Base-by-base conservation (phyloP, 30 jellyfish, hydroid and myxozoan genomes). In the Aurelia aurita complex sp. Pacific region DNA sequence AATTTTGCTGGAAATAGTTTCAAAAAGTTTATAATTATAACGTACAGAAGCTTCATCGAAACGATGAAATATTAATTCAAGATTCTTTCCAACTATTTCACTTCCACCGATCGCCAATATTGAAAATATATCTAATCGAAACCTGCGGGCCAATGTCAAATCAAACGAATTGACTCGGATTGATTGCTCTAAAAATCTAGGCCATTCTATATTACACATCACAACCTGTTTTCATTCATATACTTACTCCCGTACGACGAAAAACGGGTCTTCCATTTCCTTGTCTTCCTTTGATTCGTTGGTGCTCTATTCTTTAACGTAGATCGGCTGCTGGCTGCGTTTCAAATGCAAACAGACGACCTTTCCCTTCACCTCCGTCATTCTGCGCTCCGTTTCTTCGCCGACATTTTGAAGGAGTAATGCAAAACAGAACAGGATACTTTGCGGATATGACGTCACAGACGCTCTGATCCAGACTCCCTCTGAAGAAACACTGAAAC, bases 181-280 rank as follows among this genome's bases (percentile, higher is more conserved):
- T 23, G 29, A 23, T 1, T 1, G 57, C 15, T 9, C 57, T 9
- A 3, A 7, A 46, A 46, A 7, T 46, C 15, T 7, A 46, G 57
- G 57, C 57, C 57, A 2, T 46, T 0, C 57, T 4, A 13, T 46
- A 3, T 38, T 14, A 7, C 57, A 46, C 14, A 0, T 46, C 0
- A 46, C 57, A 46, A 46, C 57, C 57, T 6, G 57, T 46, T 3
- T 9, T 9, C 57, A 46, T 46, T 46, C 57, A 46, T 19, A 46
- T 15, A 90, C 97, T 80, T 63, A 90, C 97, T 92, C 98, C 75
- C 92, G 83, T 2, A 94, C 98, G 60, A 94, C 97, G 74, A 94
- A 94, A 68, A 94, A 94, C 19, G 98, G 98, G 73, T 94, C 98
- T 74, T 94, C 98, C 98, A 94, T 94, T 32, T 54, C 80, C 6